These are phyloP conservation scores for Hylomyscus alleni DNA, from an alignment of 2,797 vertebrate genomes.

Conservation along the genomic window DNA sequence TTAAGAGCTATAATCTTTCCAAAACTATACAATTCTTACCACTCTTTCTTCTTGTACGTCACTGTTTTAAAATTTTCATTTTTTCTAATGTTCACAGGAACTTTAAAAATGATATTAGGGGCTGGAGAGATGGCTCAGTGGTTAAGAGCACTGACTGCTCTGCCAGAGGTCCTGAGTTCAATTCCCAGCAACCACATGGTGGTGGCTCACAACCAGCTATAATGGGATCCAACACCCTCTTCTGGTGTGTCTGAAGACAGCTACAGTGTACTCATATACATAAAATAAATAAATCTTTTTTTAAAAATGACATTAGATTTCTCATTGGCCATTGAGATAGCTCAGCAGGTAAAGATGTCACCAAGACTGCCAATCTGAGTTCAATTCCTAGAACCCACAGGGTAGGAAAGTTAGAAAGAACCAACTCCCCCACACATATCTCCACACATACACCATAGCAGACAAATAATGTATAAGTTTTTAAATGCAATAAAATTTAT, in stretches of 20 bases:
- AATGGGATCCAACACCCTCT: no score
- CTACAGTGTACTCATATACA: no score
- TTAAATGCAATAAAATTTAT: background rate
- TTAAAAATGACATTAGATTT: background rate
- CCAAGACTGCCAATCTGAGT: no score
- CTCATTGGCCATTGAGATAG: no score
- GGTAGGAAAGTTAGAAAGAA: background rate
- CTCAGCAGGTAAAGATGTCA: no score
- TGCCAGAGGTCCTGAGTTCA: no score
- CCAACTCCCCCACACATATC: background rate
- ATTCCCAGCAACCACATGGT: no score
- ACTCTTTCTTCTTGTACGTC: background rate
- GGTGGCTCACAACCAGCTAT: no score
- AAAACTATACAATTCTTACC: slow-evolving; percentile 17
- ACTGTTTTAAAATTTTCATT: slow-evolving; percentile 21
- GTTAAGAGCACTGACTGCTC: no score
- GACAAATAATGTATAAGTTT: background rate
- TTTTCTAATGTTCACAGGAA: background rate
- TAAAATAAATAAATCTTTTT: no score
- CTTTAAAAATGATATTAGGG: slow-evolving; percentile 31
- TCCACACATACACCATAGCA: background rate
- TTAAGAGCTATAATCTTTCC: background rate
- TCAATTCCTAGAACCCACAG: background rate
- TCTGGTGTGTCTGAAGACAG: no score
- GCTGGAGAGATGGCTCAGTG: no score